Evolutionary conservation across 2,888 invertebrate species (phyloP).

Genomic region (Cerastis rubricosa): DNA sequence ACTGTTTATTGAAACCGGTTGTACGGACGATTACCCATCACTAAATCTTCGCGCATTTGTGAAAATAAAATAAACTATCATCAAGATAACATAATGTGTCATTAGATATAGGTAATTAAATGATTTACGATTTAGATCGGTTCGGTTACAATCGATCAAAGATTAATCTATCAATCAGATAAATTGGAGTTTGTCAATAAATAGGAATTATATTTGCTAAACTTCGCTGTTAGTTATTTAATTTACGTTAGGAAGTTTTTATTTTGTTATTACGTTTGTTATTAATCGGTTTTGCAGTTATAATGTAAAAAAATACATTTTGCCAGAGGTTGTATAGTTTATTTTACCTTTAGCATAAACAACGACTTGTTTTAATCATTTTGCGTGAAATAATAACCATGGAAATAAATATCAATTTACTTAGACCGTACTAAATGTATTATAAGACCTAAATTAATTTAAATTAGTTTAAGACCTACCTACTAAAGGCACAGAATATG

Average conservation of each 20-base stretch:
- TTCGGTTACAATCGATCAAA: conserved; percentile 38
- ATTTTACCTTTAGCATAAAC: not conserved
- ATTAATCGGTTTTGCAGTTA: not conserved
- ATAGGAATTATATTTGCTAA: conserved; percentile 44
- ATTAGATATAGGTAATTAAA: conserved; percentile 44
- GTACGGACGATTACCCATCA: not conserved
- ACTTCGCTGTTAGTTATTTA: conserved; percentile 30
- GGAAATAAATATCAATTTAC: not conserved
- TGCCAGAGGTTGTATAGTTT: not conserved
- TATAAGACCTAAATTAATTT: not conserved
- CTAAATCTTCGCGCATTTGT: not conserved
- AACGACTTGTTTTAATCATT: not conserved
- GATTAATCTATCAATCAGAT: conserved; percentile 53
- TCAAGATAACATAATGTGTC: conserved; percentile 26
- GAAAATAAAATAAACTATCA: conserved; percentile 27
- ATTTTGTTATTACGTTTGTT: conserved; percentile 6
- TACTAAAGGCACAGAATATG: not conserved
- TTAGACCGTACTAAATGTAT: not conserved
- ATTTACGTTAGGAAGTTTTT: conserved; percentile 14
- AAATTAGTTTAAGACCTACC: not conserved
- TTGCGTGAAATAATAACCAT: not conserved
- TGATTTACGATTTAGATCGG: conserved; percentile 44
- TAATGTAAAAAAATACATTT: not conserved
- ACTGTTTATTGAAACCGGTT: not conserved
- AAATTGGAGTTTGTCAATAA: conserved; percentile 52